Base-by-base conservation (phyloP, 1,140 invertebrate species). In the Apolygus lucorum region DNA sequence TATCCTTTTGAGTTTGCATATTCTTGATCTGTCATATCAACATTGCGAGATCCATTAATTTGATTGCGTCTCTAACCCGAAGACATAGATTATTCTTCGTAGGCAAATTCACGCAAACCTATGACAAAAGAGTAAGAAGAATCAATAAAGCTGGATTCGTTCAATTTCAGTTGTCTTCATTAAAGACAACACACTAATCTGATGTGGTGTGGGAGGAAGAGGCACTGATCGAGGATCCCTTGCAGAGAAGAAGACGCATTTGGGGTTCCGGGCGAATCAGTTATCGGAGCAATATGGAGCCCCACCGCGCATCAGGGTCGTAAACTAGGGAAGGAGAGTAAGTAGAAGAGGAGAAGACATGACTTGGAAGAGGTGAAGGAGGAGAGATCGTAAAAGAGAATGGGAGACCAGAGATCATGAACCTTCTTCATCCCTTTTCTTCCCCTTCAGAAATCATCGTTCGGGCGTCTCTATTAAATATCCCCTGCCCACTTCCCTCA, bases 281-380 rank as follows among this genome's bases (percentile, higher is more conserved):
- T 59, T 59, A 59, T 59, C 54, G 54, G 54, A 59, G 54, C 54
- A 59, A 59, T 59, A 59, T 59, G 54, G 54, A 59, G 22, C 54
- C 54, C 22, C n/a, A n/a, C 22, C 54, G 22, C 2, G 54, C 11
- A 11, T 59, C 54, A 24, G 22, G 54, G 22, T 59, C 54, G 22
- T 59, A 59, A 59, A 59, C 66, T 22, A 28, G 62, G 64, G 49
- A 68, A 13, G 34, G 49, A 24, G 28, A n/a, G 67, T 11, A 29
- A 59, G 24, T 52, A 59, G 27, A 27, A 54, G 49, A 52, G 49
- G 52, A 29, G 27, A 17, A 28, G 49, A 52, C 22, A 68, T 52
- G 54, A 59, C 8, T 8, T 4, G 54, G 63, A 22, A 63, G 42
- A 69, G 54, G 28, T 17, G 28, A 34, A 8, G 54, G 34, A 54